A percentile compares a stretch with the other conserved stretches of the same genome.
Conservation (phyloP, 2,888 invertebrate species). For the Drosophila niveifrons region DNA sequence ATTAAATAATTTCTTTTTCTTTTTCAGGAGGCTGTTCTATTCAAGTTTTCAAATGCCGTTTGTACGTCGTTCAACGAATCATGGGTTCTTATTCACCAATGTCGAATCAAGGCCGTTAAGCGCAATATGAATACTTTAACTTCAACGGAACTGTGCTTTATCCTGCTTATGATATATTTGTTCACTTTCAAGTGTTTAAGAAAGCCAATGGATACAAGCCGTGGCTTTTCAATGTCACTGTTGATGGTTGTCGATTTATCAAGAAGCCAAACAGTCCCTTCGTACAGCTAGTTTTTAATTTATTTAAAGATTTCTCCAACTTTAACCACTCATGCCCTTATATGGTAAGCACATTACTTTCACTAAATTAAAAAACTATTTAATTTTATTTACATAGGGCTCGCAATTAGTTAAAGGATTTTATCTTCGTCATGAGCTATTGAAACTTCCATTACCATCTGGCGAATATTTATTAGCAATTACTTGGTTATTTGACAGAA, state of each 20-base stretch:
- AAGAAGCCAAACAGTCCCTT: conserved; percentile 21
- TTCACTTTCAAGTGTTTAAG: neutral
- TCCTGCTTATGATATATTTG: conserved; percentile 11
- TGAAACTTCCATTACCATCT: conserved; percentile 33
- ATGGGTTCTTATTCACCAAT: conserved; percentile 39
- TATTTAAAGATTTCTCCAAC: conserved; percentile 10
- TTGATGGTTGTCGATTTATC: conserved; percentile 38
- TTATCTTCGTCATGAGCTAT: conserved; percentile 6
- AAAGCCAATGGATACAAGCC: conserved; percentile 51
- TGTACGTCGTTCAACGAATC: conserved; percentile 44
- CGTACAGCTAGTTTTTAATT: neutral
- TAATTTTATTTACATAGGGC: conserved; percentile 12
- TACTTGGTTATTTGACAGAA: conserved; percentile 22
- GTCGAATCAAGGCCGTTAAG: conserved; percentile 36
- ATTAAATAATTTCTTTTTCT: neutral
- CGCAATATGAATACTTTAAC: conserved; percentile 28
- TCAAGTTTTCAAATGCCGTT: conserved; percentile 46
- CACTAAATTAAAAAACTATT: no score
- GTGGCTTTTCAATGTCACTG: conserved; percentile 4
- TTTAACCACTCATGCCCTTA: conserved; percentile 41
- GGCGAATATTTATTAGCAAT: conserved; percentile 33
- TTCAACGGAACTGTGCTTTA: conserved; percentile 21
- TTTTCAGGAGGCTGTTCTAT: conserved; percentile 23
- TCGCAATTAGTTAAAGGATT: conserved; percentile 21
- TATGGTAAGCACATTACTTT: conserved; percentile 16